Evolutionary conservation across 2,888 invertebrate species (phyloP).

Genomic region (Heliconius cydno): DNA sequence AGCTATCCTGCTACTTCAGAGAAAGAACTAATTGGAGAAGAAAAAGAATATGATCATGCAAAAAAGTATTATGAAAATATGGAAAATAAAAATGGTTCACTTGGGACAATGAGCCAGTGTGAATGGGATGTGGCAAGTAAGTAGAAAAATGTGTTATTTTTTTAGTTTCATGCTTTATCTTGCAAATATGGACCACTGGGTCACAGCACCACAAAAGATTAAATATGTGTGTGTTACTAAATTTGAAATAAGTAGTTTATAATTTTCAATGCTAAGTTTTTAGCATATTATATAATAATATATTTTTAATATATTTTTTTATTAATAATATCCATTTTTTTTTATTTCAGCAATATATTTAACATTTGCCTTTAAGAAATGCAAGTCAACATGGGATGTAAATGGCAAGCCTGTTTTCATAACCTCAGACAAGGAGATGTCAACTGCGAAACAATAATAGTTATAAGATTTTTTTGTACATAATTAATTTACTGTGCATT

Average conservation of each 20-base stretch:
- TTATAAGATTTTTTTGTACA: not conserved
- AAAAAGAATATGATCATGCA: constrained; percentile 89
- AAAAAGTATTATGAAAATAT: constrained; percentile 80
- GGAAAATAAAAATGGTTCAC: constrained; percentile 66
- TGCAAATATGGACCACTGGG: too few relatives aligned
- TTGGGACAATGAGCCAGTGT: constrained; percentile 93
- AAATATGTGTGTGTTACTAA: too few relatives aligned
- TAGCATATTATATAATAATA: too few relatives aligned
- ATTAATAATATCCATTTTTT: constrained; percentile 20
- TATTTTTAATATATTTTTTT: too few relatives aligned
- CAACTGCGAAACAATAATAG: constrained; percentile 28
- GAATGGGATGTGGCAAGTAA: constrained; percentile 98
- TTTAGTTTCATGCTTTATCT: too few relatives aligned
- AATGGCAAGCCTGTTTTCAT: constrained; percentile 73
- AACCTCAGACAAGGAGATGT: constrained; percentile 10
- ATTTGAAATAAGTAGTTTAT: not conserved
- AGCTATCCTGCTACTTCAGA: constrained; percentile 88
- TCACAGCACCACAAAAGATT: too few relatives aligned
- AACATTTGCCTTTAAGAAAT: constrained; percentile 91
- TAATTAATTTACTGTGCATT: not conserved
- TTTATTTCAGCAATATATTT: constrained; percentile 87
- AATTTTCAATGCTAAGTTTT: not conserved
- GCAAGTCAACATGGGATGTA: constrained; percentile 84
- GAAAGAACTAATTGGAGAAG: constrained; percentile 82
- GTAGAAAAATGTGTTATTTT: constrained; percentile 59